Evolutionary conservation across 1,140 invertebrate species (phyloP), one percentile per base, ranked within the genome.

Genomic region (Drosophila pallidifrons): DNA sequence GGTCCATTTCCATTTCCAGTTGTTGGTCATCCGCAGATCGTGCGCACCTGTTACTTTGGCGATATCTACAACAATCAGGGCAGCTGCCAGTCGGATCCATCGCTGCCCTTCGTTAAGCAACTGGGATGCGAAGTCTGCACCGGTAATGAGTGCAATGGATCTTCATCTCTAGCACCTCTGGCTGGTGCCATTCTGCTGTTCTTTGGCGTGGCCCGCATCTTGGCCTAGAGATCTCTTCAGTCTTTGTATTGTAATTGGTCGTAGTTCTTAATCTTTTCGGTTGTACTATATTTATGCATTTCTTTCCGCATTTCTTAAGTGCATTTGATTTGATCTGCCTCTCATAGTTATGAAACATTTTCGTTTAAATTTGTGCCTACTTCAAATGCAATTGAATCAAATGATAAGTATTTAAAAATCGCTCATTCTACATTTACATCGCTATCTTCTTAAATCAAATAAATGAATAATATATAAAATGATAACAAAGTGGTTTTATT

Each of bases 131-230:
- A 92, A 49, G 91, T 92, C 10, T 92, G 91, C 78, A 79, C 76
- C 58, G 91, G 83, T 70, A 81, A 92, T 15, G 75, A 91, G 60
- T 92, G 91, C 78, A 92, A 92, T 16, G 78, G 85, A 7, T 83
- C 91, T 45, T 13, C 64, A 16, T 60, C 80, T n/a, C 25, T 79
- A 20, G 77, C 57, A 5, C 91, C 91, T 5, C 30, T 92, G 11
- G 91, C 80, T 11, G 74, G 78, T 5, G 77, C 78, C 13, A 76
- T 92, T 16, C 41, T 91, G 46, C 38, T 91, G 20, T 88, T 92
- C 85, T 79, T 91, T 15, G 88, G 76, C 11, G 32, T 88, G 32
- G 91, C 91, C n/a, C 88, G 82, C 5, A 52, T 92, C 7, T 35
- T 92, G 59, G 81, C 88, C 52, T 91, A 92, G 76, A 81, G 76